Conservation (phyloP, 2,113 vertebrate genomes). For the Engraulis encrasicolus region DNA sequence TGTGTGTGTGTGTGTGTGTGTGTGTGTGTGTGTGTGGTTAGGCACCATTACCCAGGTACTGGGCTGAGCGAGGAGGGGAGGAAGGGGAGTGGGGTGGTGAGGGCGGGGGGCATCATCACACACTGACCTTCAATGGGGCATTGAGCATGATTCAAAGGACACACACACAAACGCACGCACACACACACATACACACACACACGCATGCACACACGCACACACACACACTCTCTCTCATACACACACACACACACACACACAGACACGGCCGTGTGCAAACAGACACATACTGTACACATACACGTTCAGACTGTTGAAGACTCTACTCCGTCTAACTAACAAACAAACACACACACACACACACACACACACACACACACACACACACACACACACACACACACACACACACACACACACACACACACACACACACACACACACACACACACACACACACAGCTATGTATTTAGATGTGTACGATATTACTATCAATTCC, state of each 20-base stretch:
- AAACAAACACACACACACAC: background rate
- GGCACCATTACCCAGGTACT: slow-evolving; percentile 25
- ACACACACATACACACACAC: background rate
- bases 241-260: background rate
- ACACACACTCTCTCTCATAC: too few relatives aligned
- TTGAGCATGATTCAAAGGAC: background rate
- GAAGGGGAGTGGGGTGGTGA: too few relatives aligned
- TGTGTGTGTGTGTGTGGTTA: background rate
- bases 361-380: slow-evolving; percentile 3
- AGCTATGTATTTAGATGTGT: background rate
- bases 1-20: background rate
- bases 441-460: background rate
- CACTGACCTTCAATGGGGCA: slow-evolving; percentile 27
- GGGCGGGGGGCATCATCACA: too few relatives aligned
- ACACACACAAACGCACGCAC: background rate
- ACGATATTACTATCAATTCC: too few relatives aligned
- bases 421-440: background rate
- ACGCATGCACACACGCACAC: background rate
- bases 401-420: background rate
- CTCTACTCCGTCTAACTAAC: too few relatives aligned
- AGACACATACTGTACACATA: too few relatives aligned
- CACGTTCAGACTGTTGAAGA: background rate
- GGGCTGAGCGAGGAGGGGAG: background rate
- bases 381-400: background rate
- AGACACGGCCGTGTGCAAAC: too few relatives aligned